These are phyloP conservation scores for Lasioglossum zephyrum DNA, from an alignment of 2,888 invertebrate species.

Conservation along the genomic window DNA sequence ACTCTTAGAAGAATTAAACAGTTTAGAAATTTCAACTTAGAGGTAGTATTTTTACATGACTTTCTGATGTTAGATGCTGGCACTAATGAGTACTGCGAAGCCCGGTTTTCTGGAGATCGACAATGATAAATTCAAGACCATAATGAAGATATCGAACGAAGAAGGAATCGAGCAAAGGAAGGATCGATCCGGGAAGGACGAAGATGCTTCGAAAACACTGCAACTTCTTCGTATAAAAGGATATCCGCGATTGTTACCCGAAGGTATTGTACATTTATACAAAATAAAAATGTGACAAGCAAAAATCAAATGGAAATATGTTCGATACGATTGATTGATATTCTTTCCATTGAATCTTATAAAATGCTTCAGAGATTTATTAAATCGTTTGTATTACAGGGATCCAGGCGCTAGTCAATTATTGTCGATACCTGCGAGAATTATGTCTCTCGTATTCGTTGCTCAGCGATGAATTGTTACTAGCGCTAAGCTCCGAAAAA, in stretches of 20 bases:
- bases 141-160: constrained; percentile 72
- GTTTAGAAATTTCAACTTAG: background rate
- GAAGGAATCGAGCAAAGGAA: constrained; percentile 67
- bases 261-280: constrained; percentile 71
- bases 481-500: constrained; percentile 75
- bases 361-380: background rate
- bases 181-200: constrained; percentile 40
- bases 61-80: constrained; percentile 68
- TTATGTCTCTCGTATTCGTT: constrained; percentile 80
- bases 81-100: constrained; percentile 69
- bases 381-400: constrained; percentile 67
- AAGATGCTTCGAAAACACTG: constrained; percentile 67
- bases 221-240: constrained; percentile 76
- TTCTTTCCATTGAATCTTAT: background rate
- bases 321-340: background rate
- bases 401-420: constrained; percentile 74
- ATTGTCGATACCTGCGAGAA: constrained; percentile 78
- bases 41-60: background rate
- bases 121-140: constrained; percentile 73
- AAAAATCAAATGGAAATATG: background rate
- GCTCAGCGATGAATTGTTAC: constrained; percentile 80
- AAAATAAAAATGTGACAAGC: background rate
- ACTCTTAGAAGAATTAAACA: background rate
- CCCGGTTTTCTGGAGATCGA: constrained; percentile 71
- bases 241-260: constrained; percentile 73